Evolutionary conservation across 2,888 invertebrate species (phyloP), one percentile per base, ranked within the genome.

Genomic region (Drosophila paranaensis): DNA sequence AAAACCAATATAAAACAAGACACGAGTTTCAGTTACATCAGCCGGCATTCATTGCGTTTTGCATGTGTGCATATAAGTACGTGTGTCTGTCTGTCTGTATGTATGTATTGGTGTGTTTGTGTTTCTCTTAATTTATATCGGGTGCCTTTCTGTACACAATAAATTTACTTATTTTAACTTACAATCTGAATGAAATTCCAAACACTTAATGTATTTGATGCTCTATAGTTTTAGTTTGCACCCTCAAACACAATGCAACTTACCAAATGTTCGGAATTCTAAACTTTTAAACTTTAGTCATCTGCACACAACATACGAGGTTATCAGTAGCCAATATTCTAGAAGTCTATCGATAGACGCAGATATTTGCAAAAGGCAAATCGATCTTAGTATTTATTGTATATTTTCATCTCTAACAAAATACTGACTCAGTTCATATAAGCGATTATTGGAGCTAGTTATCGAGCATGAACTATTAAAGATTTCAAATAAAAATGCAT

Each of bases 11-110:
- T 45, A 64, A 64, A 62, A 68, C 62, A 72, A 57, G 63, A 67
- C 61, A 67, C 69, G 62, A 65, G 61, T 56, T 48, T 45, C 16
- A 46, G 79, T 81, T 81, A 81, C 81, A 81, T 81, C 81, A 81
- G 81, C 79, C 77, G 70, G 78, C 73, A 72, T 60, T 65, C 57
- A 71, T 57, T 57, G 42, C 33, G 27, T 56, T 42, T 40, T 43
- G 25, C 37, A 42, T 55, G 35, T 55, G 50, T 48, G 14, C n/a
- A 27, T 54, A 16, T 35, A 27, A 56, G 14, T 51, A 35, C 39
- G 13, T 63, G 4, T 27, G 45, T 13, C 13, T 45, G 27, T 30
- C 0, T n/a, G n/a, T 48, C 35, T 56, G 27, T 54, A 43, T 51
- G 14, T 30, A 30, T 50, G 33, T 16, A 40, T 54, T 8, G n/a